Conservation (phyloP, 2,797 vertebrate species). For the Enteromius viviparus region DNA sequence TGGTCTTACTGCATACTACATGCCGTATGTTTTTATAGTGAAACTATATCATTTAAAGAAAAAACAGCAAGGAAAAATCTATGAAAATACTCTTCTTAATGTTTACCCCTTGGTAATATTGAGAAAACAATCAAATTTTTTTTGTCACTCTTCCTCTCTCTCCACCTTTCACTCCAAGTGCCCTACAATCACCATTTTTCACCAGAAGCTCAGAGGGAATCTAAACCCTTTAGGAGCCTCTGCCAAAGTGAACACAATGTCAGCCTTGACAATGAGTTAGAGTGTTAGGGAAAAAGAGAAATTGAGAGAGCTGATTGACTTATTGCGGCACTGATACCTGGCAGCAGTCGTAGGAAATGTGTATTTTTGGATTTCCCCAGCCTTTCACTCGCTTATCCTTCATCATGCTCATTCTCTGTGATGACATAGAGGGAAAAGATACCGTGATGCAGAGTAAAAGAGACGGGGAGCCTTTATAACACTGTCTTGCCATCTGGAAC, state of each 20-base stretch:
- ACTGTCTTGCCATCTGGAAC: constrained; percentile 10
- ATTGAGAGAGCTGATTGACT: constrained; percentile 32
- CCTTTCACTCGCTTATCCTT: constrained; percentile 49
- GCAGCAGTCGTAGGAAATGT: constrained; percentile 48
- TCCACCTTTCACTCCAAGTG: constrained; percentile 8
- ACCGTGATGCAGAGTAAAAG: constrained; percentile 15
- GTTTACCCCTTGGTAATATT: neutral
- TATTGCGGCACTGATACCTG: constrained; percentile 38
- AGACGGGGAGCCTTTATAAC: constrained; percentile 3
- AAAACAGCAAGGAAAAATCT: neutral
- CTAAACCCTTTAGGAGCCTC: constrained; percentile 39
- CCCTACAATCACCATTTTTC: constrained; percentile 49
- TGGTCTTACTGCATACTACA: neutral
- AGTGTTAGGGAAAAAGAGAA: constrained; percentile 18
- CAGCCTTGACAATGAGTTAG: constrained; percentile 19
- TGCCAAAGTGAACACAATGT: constrained; percentile 49
- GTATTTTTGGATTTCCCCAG: constrained; percentile 49
- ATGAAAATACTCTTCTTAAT: neutral
- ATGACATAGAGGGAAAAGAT: constrained; percentile 49
- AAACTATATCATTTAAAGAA: neutral
- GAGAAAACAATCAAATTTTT: neutral
- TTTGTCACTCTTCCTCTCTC: constrained; percentile 16
- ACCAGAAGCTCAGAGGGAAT: constrained; percentile 35
- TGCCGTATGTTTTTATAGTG: neutral
- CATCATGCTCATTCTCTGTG: constrained; percentile 35